Percentiles rank a stretch among this genome's conserved stretches.
phyloP scores from a whole-genome alignment of 2,888 invertebrate genomes.

The Aporophyla lueneburgensis region DNA sequence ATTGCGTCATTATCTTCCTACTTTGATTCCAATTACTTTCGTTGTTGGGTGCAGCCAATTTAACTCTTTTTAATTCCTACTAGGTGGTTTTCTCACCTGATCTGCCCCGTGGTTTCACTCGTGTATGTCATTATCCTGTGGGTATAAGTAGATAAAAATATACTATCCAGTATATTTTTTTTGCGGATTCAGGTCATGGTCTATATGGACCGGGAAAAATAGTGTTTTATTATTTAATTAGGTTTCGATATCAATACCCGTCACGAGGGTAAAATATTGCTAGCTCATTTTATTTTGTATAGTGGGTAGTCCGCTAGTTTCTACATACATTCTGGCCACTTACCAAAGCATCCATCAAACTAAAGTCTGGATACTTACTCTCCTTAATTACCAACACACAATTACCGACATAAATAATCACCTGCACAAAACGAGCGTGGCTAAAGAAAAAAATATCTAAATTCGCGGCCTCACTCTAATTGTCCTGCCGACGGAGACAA shows the following conservation, averaged over 20 bases:
- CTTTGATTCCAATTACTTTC: not conserved
- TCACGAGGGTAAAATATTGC: too few species aligned
- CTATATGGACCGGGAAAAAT: too few species aligned
- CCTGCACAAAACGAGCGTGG: conserved; percentile 10
- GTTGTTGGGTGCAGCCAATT: not conserved
- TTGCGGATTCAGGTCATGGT: too few species aligned
- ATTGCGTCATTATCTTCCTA: not conserved
- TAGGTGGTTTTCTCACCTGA: too few species aligned
- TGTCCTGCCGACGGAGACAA: conserved; percentile 63
- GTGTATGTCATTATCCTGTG: too few species aligned
- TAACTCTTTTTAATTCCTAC: not conserved
- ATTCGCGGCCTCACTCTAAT: conserved; percentile 59
- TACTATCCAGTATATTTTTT: too few species aligned
- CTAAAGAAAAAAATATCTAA: conserved; percentile 47
- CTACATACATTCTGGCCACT: not conserved
- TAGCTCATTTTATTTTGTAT: too few species aligned
- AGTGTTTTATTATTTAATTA: too few species aligned
- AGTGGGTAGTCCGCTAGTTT: not conserved
- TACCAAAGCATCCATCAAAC: not conserved
- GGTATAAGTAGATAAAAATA: too few species aligned
- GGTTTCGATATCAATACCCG: too few species aligned
- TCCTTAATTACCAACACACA: not conserved
- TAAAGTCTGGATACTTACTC: not conserved
- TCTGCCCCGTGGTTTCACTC: too few species aligned
- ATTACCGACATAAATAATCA: conserved; percentile 34